These are phyloP conservation scores for Colletes gigas DNA, from an alignment of 1,140 invertebrate genomes.

Conservation along the genomic window DNA sequence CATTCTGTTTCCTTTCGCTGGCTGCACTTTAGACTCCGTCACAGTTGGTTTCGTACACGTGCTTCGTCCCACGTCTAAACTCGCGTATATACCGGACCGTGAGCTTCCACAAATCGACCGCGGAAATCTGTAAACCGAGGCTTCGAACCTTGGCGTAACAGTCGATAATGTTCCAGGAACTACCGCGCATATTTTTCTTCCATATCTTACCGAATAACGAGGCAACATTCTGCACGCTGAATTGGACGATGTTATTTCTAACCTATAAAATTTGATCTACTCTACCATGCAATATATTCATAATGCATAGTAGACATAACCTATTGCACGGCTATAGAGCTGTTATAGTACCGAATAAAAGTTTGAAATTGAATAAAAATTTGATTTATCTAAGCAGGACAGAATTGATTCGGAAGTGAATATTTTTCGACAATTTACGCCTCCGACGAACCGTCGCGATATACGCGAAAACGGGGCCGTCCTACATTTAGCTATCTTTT, in stretches of 20 bases:
- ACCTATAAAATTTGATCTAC: background rate
- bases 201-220: constrained; percentile 30
- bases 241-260: no score
- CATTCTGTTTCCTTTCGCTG: constrained; percentile 37
- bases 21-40: constrained; percentile 56
- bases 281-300: no score
- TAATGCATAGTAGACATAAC: no score
- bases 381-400: background rate
- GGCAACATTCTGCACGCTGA: background rate
- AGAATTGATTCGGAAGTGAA: background rate
- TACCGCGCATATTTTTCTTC: constrained; percentile 18
- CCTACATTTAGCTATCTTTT: constrained; percentile 11
- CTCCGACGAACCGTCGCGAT: background rate
- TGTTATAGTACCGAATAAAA: no score
- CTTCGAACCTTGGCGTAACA: constrained; percentile 26
- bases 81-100: background rate
- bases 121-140: background rate
- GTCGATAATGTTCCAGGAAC: constrained; percentile 49
- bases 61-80: constrained; percentile 28
- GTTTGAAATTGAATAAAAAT: no score
- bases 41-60: constrained; percentile 34
- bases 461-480: background rate
- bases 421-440: background rate
- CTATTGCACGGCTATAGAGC: no score
- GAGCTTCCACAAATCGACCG: constrained; percentile 27